Percentiles rank a stretch among this genome's conserved stretches.
Evolutionary conservation across 2,797 vertebrate species (phyloP).

Genomic region (Alosa sapidissima): DNA sequence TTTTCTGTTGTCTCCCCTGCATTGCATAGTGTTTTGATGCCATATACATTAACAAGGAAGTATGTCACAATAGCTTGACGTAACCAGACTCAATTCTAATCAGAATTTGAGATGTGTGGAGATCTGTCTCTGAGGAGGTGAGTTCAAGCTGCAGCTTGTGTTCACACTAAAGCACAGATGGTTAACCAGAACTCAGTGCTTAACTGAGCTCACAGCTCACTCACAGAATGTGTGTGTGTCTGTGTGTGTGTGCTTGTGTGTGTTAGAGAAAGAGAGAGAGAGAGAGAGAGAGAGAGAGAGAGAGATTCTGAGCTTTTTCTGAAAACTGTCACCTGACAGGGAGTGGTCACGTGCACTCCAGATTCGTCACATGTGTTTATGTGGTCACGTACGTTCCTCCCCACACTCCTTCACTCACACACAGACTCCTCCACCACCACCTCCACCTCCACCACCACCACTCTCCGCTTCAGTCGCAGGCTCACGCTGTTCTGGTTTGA

Average conservation of each 20-base stretch:
- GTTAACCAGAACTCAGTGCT: neutral
- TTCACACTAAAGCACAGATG: neutral
- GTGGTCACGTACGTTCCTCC: neutral
- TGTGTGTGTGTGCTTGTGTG: neutral
- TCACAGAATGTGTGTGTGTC: neutral
- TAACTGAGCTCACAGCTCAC: neutral
- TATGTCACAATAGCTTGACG: no score
- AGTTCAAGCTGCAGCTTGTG: no score
- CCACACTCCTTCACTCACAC: neutral
- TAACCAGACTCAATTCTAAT: no score
- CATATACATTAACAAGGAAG: no score
- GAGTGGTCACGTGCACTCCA: neutral
- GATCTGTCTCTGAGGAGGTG: no score
- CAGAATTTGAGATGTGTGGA: no score
- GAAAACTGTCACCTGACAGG: slow-evolving; percentile 56
- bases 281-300: no score
- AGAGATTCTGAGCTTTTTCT: neutral
- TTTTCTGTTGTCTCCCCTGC: no score
- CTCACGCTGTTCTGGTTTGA: neutral
- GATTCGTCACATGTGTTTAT: neutral
- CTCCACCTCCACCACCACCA: neutral
- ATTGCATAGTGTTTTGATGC: no score
- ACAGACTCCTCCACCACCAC: neutral
- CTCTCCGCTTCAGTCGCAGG: slow-evolving; percentile 25
- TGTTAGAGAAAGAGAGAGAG: neutral